Base-by-base conservation (phyloP, 2,888 invertebrate genomes). In the Altica lythri region DNA sequence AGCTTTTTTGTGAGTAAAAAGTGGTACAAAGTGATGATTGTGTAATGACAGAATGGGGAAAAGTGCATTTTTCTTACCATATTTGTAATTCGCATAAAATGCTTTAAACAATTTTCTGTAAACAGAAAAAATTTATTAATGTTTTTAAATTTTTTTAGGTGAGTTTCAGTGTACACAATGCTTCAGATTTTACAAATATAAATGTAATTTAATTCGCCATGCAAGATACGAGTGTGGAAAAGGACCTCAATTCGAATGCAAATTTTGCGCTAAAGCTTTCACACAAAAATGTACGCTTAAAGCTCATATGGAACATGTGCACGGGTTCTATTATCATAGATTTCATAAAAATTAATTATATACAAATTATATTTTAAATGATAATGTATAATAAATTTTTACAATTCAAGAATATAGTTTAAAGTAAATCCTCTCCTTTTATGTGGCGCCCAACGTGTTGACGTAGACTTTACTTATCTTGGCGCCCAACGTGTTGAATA, bases 211-310 rank as follows among this genome's bases (percentile, higher is more conserved):
- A 6, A 34, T 61, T 0, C 63, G 88, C 53, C 89, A 89, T 70
- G 80, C 85, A 62, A 84, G 83, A 66, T 86, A 86, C 70, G 89
- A 89, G 73, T 89, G 70, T 52, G 69, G 68, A 12, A 64, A 64
- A 14, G 64, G 65, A 4, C 68, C 69, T 1, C 68, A 68, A 42
- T 69, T 70, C 46, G 57, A 58, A 19, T 70, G 70, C 45, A 61
- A 58, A 25, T 51, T 67, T 37, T 70, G 70, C 40, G 50, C 50
- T 8, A 71, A 66, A 44, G 63, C 66, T n/a, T 71, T 68, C 48
- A 69, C 69, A 1, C 67, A 68, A 52, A 68, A 69, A 47, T 59
- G 61, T 19, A 67, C 63, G 8, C 60, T 67, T 14, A 64, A 65
- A 35, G 60, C 61, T 10, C 63, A 65, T 19, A 58, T 65, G 1